Conservation (phyloP, 1,140 invertebrate species). For the Drosophila insularis region DNA sequence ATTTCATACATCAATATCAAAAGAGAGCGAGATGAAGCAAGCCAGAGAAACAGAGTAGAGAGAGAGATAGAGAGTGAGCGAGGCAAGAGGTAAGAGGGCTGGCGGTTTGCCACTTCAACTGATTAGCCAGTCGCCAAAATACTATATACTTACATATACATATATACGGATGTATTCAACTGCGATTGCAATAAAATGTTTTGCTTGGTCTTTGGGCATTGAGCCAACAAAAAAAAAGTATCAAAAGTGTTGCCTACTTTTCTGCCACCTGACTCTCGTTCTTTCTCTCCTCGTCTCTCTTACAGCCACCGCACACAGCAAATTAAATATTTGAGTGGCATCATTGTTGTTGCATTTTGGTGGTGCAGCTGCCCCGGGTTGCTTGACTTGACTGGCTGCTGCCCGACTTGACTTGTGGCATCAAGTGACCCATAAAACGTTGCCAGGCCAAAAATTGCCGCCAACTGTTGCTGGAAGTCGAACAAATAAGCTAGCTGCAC, state of each 20-base stretch:
- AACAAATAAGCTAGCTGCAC: slow-evolving; percentile 3
- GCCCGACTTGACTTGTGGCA: slow-evolving; percentile 2
- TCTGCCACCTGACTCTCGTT: slow-evolving; percentile 1
- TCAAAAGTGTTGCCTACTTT: slow-evolving; percentile 24
- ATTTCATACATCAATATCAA: slow-evolving; percentile 55
- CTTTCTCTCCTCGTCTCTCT: background rate
- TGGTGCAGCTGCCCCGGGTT: background rate
- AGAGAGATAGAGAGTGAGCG: slow-evolving; percentile 12
- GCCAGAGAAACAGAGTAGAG: background rate
- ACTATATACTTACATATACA: slow-evolving; percentile 38
- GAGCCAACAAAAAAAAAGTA: slow-evolving; percentile 40
- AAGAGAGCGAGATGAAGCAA: background rate
- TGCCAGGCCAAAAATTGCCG: slow-evolving; percentile 25
- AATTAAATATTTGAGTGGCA: slow-evolving; percentile 49
- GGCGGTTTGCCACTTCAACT: slow-evolving; percentile 40
- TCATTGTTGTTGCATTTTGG: slow-evolving; percentile 27
- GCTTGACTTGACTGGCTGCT: background rate
- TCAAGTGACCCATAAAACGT: slow-evolving; percentile 57
- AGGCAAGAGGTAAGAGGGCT: background rate
- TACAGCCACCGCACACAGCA: background rate
- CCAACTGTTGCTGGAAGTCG: slow-evolving; percentile 46
- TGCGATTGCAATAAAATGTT: slow-evolving; percentile 41
- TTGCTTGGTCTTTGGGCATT: slow-evolving; percentile 30
- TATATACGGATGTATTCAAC: slow-evolving; percentile 20
- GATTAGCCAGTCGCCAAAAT: slow-evolving; percentile 41